Evolutionary conservation across 2,888 invertebrate genomes (phyloP).

Genomic region (Antheraea yamamai): DNA sequence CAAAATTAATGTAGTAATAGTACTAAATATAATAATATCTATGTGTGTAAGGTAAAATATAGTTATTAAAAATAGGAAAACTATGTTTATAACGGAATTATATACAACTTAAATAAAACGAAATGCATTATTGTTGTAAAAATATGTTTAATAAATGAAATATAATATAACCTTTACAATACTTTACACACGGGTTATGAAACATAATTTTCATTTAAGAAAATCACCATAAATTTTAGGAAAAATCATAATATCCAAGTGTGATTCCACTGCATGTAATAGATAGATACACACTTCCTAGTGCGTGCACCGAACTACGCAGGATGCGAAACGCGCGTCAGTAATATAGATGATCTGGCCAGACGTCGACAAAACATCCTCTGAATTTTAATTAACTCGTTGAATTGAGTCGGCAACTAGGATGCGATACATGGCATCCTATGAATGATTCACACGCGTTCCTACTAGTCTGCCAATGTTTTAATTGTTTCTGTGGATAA

Average conservation of each 20-base stretch:
- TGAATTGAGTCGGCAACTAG: slow-evolving; percentile 69
- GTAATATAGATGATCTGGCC: slow-evolving; percentile 72
- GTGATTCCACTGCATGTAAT: slow-evolving; percentile 38
- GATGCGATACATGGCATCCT: slow-evolving; percentile 60
- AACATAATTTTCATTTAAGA: neutral
- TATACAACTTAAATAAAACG: neutral
- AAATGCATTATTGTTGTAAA: neutral
- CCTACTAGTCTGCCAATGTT: slow-evolving; percentile 37
- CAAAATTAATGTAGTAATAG: neutral
- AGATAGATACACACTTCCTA: slow-evolving; percentile 64
- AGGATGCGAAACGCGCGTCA: slow-evolving; percentile 68
- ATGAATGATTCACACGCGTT: slow-evolving; percentile 59
- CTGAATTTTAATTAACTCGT: slow-evolving; percentile 74
- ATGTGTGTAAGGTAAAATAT: no score
- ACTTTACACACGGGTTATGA: neutral
- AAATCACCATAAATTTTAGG: neutral
- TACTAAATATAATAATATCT: neutral
- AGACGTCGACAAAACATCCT: slow-evolving; percentile 62
- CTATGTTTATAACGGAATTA: neutral
- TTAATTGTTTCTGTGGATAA: slow-evolving; percentile 30
- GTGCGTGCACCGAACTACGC: slow-evolving; percentile 53
- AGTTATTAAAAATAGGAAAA: no score
- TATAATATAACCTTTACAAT: neutral
- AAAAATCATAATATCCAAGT: neutral
- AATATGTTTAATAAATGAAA: neutral